Evolutionary conservation across 1,140 invertebrate genomes (phyloP).

Genomic region (Drosophila littoralis): DNA sequence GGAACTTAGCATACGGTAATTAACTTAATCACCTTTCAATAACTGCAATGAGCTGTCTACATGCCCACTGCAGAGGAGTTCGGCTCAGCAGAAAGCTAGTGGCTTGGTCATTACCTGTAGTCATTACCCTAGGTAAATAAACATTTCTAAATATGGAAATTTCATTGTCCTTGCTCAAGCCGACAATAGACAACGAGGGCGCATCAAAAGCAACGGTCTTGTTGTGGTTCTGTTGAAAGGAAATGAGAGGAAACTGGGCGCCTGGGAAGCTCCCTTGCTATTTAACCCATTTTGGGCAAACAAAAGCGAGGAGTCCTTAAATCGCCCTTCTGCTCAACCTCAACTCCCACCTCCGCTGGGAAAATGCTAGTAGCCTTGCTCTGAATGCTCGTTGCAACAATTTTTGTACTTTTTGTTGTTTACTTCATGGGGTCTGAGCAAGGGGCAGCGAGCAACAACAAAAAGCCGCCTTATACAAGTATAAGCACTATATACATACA

Average conservation of each 20-base stretch:
- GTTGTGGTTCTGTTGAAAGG: constrained; percentile 45
- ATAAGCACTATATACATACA: constrained; percentile 12
- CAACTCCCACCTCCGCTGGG: constrained; percentile 25
- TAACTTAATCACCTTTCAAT: constrained; percentile 41
- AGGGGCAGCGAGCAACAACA: constrained; percentile 46
- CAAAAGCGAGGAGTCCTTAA: constrained; percentile 56
- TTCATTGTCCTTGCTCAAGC: constrained; percentile 56
- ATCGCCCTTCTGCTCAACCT: constrained; percentile 22
- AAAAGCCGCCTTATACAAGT: constrained; percentile 23
- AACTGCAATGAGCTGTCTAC: not conserved
- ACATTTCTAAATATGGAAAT: constrained; percentile 67
- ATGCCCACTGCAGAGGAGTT: not conserved
- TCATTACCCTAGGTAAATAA: constrained; percentile 62
- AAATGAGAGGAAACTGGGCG: constrained; percentile 46
- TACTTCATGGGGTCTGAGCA: constrained; percentile 45
- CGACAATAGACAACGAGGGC: constrained; percentile 47
- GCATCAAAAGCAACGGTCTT: constrained; percentile 36
- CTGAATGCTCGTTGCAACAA: constrained; percentile 65
- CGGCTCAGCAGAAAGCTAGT: not conserved
- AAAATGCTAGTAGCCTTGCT: constrained; percentile 48
- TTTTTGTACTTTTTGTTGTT: constrained; percentile 54
- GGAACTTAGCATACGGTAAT: constrained; percentile 29
- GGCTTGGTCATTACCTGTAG: constrained; percentile 42
- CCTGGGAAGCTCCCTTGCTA: constrained; percentile 42
- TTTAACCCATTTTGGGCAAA: constrained; percentile 57